Base-by-base conservation (phyloP, 2,888 invertebrate genomes). In the Candidula unifasciata region DNA sequence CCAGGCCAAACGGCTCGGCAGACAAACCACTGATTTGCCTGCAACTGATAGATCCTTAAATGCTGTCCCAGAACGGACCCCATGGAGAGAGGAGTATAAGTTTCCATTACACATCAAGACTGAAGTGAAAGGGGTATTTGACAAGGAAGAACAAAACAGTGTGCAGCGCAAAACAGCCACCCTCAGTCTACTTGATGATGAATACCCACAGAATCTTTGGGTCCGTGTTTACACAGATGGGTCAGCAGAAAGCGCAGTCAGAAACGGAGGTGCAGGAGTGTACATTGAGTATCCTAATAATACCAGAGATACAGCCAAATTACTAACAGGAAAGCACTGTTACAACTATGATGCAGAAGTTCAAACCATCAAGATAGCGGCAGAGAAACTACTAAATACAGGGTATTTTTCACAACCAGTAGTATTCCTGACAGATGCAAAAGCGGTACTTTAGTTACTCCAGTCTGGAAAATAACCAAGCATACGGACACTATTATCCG, bases 161-260 rank as follows among this genome's bases (percentile, higher is more conserved):
- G 3, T 71, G 8, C 71, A 71, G 8, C 71, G 35, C 3, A 71
- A 16, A 27, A 37, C 37, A 71, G 37, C 37, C 18, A 71, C 71
- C 21, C 71, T 71, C 71, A 71, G 37, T 71, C 37, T 71, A n/a
- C n/a, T n/a, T n/a, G n/a, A n/a, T n/a, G n/a, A n/a, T 21, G 71
- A 71, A 71, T 71, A 71, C 37, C 71, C 71, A 71, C 35, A 71
- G 21, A 37, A 71, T 21, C 35, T 71, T 2, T 71, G 71, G 71
- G 24, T 71, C 21, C 16, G 35, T 3, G 71, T 71, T 24, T 71
- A 37, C 35, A 71, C 71, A 37, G 71, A 71, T 71, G 71, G 37
- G 24, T 71, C 71, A 71, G 35, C 71, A 71, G 18, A 71, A 8
- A 71, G 37, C 37, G 71, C 71, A 2, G 71, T 71, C 3, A 35